Base-by-base conservation (phyloP, 2,888 invertebrate genomes). In the Perizoma affinitatum region DNA sequence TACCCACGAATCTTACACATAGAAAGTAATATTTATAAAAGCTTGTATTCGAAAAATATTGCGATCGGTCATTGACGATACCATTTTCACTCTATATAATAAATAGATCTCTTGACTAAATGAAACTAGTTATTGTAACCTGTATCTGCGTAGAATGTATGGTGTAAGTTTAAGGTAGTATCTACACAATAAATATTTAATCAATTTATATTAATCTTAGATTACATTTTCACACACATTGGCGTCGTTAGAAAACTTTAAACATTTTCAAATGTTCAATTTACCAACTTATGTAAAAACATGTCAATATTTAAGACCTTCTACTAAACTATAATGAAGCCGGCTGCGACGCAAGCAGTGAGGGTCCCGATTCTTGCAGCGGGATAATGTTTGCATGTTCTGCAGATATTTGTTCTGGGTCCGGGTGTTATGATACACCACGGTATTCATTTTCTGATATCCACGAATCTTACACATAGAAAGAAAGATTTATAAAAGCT, bases 151-250 rank as follows among this genome's bases (percentile, higher is more conserved):
- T 55, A 72, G 68, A 42, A 22, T 57, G 42, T 72, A 72, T 67
- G 68, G 54, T 61, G 53, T 65, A 67, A 65, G 59, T 62, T 58
- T 69, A 70, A 70, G 69, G 64, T 68, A 70, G 67, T 69, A 70
- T 68, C 62, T 55, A 70, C 41, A 52, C 48, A 63, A 63, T 61
- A 50, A 58, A 66, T 66, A 67, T 66, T 54, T 46, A 66, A 60
- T 61, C 49, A 65, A 64, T 61, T 63, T 58, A 2, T 61, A 59
- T 58, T 65, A 59, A 54, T 56, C 60, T 53, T 66, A 61, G 1
- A 60, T 55, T 42, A 63, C 58, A 61, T 54, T 65, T 65, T 61
- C 56, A 58, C 61, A 61, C 52, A 56, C 51, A 61, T 62, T 22
- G 1, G 22, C 54, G 49, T 34, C 11, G 61, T 57, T 58, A 58